Evolutionary conservation across 2,888 invertebrate genomes (phyloP).

Genomic region (Hedya salicella): DNA sequence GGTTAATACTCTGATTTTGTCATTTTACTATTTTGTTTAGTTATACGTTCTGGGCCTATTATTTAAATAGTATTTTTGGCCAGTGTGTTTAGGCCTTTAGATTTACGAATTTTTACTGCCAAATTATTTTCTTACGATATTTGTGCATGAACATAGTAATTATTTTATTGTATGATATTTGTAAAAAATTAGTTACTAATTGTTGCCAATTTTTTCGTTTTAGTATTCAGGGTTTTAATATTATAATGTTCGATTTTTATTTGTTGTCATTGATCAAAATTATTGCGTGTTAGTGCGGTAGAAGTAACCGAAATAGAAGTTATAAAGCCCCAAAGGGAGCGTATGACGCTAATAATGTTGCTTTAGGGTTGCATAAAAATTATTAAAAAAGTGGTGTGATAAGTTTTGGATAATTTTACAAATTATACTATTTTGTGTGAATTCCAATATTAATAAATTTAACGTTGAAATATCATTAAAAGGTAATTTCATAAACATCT

Average conservation of each 20-base stretch:
- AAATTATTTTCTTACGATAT: conserved; percentile 85
- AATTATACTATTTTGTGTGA: conserved; percentile 85
- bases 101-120: conserved; percentile 85
- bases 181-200: conserved; percentile 81
- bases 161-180: conserved; percentile 83
- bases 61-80: conserved; percentile 83
- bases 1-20: conserved; percentile 83
- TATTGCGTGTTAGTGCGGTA: conserved; percentile 83
- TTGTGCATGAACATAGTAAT: conserved; percentile 84
- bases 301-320: conserved; percentile 81
- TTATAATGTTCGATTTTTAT: conserved; percentile 81
- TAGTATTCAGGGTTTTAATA: conserved; percentile 84
- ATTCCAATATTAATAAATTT: conserved; percentile 80
- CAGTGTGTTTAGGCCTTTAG: conserved; percentile 83
- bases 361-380: conserved; percentile 83
- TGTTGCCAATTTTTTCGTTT: conserved; percentile 83
- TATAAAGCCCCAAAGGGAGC: conserved; percentile 84
- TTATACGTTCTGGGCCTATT: conserved; percentile 81
- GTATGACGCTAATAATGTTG: conserved; percentile 83
- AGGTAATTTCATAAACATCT: conserved; percentile 65
- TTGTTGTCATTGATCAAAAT: conserved; percentile 85
- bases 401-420: conserved; percentile 86
- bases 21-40: conserved; percentile 81
- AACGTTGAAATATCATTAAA: conserved; percentile 69
- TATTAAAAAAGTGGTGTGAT: conserved; percentile 83